These are phyloP conservation scores for Thryonomys swinderianus DNA, from an alignment of 2,113 vertebrate species.

Conservation along the genomic window DNA sequence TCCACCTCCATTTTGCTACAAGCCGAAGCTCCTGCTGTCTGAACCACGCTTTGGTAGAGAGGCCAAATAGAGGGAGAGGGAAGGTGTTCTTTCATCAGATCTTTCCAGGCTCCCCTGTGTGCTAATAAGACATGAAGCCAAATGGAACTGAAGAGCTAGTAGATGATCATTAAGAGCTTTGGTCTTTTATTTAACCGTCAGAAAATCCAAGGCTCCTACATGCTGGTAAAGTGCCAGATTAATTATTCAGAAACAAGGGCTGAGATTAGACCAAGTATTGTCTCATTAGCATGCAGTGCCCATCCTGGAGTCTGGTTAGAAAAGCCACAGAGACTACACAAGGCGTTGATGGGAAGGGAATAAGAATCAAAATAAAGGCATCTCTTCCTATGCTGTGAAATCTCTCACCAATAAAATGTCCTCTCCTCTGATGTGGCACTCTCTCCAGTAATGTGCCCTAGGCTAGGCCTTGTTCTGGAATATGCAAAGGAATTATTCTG, in stretches of 20 bases:
- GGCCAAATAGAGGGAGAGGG: neutral
- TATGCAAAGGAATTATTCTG: neutral
- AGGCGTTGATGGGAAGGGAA: neutral
- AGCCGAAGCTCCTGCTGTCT: conserved; percentile 32
- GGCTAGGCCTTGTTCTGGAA: neutral
- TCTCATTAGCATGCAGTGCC: conserved; percentile 63
- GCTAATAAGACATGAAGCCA: conserved; percentile 63
- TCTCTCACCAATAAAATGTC: neutral
- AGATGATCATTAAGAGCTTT: conserved; percentile 71
- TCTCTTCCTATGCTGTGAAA: neutral
- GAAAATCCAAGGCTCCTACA: conserved; percentile 59
- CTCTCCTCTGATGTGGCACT: neutral
- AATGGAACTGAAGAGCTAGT: conserved; percentile 62
- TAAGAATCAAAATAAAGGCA: conserved; percentile 3
- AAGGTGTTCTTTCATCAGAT: conserved; percentile 38
- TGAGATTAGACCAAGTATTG: conserved; percentile 59
- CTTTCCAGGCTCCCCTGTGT: conserved; percentile 29
- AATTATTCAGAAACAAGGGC: conserved; percentile 77
- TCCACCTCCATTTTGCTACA: neutral
- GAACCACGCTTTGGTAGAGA: neutral
- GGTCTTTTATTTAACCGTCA: conserved; percentile 76
- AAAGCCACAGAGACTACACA: conserved; percentile 15
- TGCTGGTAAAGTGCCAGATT: conserved; percentile 76
- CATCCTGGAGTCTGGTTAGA: neutral
- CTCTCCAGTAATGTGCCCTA: neutral